A percentile compares a stretch with the other conserved stretches of the same genome.
phyloP scores from a whole-genome alignment of 2,888 invertebrate genomes.

The Philopedon plagiatum region DNA sequence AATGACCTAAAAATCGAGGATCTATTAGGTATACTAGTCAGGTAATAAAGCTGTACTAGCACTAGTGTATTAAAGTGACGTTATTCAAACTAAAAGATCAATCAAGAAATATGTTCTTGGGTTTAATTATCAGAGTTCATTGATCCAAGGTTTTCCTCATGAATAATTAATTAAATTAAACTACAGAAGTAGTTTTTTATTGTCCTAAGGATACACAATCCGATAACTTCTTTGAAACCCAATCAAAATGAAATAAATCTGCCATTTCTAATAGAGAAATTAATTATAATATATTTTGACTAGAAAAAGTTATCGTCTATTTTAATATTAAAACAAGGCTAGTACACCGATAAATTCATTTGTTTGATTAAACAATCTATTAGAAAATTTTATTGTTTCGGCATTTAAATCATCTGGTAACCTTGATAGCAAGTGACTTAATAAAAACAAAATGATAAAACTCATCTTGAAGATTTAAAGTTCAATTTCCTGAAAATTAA shows the following conservation, averaged over 20 bases:
- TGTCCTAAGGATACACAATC: background rate
- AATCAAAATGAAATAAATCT: conserved; percentile 35
- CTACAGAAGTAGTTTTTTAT: background rate
- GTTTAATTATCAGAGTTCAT: no score
- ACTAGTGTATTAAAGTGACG: no score
- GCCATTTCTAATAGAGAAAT: conserved; percentile 37
- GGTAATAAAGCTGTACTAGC: no score
- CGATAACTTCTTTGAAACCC: conserved; percentile 12
- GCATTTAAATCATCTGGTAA: conserved; percentile 35
- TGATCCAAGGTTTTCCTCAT: background rate
- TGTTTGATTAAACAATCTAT: conserved; percentile 39
- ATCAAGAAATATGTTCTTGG: no score
- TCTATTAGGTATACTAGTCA: no score
- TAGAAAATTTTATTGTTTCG: conserved; percentile 48
- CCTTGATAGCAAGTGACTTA: conserved; percentile 36
- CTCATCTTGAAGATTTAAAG: background rate
- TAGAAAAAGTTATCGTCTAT: conserved; percentile 21
- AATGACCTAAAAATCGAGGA: no score
- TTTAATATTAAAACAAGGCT: conserved; percentile 41
- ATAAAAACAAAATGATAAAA: conserved; percentile 8
- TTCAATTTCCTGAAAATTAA: background rate
- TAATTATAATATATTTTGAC: conserved; percentile 28
- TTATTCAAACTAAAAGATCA: no score
- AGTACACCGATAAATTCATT: conserved; percentile 47
- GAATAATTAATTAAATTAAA: background rate